Conservation (phyloP, 2,113 vertebrate species). For the Accipiter virgatus region DNA sequence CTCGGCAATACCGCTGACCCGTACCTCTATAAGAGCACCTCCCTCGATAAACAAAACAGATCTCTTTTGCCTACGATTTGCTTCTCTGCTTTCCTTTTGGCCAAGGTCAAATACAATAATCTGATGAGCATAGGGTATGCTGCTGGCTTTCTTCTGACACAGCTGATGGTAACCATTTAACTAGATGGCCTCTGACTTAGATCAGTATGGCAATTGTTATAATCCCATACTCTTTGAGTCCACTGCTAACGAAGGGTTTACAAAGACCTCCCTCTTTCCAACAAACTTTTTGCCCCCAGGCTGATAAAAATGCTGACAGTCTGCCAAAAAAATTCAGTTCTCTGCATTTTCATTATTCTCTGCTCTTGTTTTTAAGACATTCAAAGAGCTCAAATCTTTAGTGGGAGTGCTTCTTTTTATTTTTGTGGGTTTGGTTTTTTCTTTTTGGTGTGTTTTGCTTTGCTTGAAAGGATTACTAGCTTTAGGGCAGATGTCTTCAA, state of each 20-base stretch:
- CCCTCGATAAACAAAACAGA: background rate
- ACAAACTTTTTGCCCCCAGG: background rate
- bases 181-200: background rate
- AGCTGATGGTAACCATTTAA: background rate
- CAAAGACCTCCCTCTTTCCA: background rate
- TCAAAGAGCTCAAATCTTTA: background rate
- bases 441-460: background rate
- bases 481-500: background rate
- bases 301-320: background rate
- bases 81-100: background rate
- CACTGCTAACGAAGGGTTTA: background rate
- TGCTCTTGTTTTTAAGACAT: background rate
- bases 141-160: background rate
- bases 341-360: background rate
- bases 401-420: background rate
- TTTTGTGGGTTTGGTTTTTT: background rate
- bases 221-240: background rate
- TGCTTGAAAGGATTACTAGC: background rate
- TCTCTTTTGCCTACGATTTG: rapidly evolving
- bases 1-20: rapidly evolving
- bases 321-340: background rate
- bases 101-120: background rate
- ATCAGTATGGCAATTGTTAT: background rate
- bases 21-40: rapidly evolving
- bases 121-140: background rate